Percentiles rank a stretch among this genome's conserved stretches.
These are phyloP conservation scores for Atrina japonica DNA, from an alignment of 2,888 invertebrate genomes.

Conservation along the genomic window DNA sequence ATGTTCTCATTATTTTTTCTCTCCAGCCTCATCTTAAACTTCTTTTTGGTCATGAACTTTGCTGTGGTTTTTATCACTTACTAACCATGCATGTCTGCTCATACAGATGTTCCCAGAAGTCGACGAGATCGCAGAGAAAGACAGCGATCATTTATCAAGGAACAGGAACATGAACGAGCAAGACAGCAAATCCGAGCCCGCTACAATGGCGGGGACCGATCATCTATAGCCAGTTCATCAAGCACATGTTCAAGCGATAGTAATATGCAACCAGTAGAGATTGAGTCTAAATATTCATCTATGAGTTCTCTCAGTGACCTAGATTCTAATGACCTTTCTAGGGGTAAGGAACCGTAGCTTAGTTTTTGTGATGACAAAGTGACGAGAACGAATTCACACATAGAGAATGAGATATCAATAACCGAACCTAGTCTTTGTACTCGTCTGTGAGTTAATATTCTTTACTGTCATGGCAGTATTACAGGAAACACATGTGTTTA, in stretches of 20 bases:
- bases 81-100: constrained; percentile 41
- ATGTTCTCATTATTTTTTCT: too few species aligned
- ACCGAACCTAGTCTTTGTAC: too few species aligned
- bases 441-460: too few species aligned
- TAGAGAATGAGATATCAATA: too few species aligned
- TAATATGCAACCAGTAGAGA: constrained; percentile 31
- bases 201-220: constrained; percentile 52
- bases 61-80: constrained; percentile 5
- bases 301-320: constrained; percentile 64
- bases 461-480: too few species aligned
- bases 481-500: too few species aligned
- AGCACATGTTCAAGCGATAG: constrained; percentile 64
- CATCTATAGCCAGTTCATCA: constrained; percentile 65
- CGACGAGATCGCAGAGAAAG: constrained; percentile 66
- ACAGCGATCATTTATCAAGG: constrained; percentile 70
- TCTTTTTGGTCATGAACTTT: constrained; percentile 20
- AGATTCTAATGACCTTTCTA: constrained; percentile 47
- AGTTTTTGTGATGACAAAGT: too few species aligned
- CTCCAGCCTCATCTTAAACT: constrained; percentile 8
- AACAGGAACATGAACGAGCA: constrained; percentile 60
- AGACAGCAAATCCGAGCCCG: constrained; percentile 43
- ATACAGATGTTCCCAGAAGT: constrained; percentile 59
- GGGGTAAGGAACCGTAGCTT: constrained; percentile 18
- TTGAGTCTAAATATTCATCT: constrained; percentile 58
- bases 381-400: too few species aligned